Evolutionary conservation across 2,888 invertebrate genomes (phyloP).

Genomic region (Trachelus tabidus): DNA sequence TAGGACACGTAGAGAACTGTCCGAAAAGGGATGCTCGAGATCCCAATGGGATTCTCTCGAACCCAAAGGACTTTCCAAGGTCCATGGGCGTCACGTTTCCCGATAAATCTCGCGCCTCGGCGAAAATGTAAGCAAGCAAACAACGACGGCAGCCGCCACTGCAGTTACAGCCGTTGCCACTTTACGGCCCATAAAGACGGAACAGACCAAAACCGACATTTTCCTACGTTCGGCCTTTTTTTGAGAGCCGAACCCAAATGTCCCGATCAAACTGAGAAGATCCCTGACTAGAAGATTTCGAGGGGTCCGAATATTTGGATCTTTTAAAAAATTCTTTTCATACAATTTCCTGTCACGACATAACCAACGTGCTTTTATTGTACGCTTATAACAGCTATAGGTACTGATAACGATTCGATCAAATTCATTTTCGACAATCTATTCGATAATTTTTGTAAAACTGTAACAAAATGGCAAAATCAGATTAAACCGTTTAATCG

Average conservation of each 20-base stretch:
- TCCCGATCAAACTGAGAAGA: background rate
- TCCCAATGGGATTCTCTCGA: background rate
- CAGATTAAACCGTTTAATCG: background rate
- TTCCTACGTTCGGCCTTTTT: background rate
- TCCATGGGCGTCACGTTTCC: background rate
- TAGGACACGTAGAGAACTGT: background rate
- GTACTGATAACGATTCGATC: too few relatives aligned
- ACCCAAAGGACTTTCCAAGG: background rate
- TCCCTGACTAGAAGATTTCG: background rate
- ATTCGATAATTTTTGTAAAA: background rate
- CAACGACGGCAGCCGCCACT: background rate
- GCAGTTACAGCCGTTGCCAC: too few relatives aligned
- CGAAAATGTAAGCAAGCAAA: background rate
- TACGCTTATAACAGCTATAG: too few relatives aligned
- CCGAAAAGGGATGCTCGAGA: background rate
- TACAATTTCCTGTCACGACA: background rate
- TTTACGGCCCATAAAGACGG: background rate
- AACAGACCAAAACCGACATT: background rate
- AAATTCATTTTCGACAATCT: background rate
- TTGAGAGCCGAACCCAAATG: background rate
- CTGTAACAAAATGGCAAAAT: background rate
- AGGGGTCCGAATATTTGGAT: background rate
- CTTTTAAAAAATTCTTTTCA: background rate
- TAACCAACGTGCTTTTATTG: background rate
- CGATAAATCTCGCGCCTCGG: background rate